phyloP scores from a whole-genome alignment of 2,888 invertebrate species.

The Phortica okadai region DNA sequence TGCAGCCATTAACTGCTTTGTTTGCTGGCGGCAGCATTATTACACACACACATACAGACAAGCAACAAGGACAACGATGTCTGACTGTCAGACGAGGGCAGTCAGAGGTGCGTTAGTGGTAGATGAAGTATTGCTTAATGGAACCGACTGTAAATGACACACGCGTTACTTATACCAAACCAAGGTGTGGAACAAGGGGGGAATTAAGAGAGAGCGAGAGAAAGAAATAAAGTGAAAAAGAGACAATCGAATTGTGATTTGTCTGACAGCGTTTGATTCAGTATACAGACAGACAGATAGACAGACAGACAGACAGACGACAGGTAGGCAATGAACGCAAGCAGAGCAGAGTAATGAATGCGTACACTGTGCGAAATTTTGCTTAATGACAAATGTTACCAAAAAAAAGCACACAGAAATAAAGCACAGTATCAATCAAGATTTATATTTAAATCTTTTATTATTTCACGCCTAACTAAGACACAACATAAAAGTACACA shows the following conservation, averaged over 20 bases:
- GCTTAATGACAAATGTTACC: no score
- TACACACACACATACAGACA: not conserved
- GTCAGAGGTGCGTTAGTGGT: not conserved
- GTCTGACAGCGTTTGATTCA: slow-evolving; percentile 27
- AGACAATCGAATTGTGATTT: slow-evolving; percentile 70
- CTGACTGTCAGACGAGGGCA: not conserved
- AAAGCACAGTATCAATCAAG: no score
- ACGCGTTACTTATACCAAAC: slow-evolving; percentile 42
- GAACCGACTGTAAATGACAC: slow-evolving; percentile 65
- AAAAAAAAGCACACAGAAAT: no score
- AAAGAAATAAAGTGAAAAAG: slow-evolving; percentile 23
- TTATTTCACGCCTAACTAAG: no score
- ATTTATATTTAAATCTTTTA: no score
- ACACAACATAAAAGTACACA: no score
- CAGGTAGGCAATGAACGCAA: no score
- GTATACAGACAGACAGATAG: no score
- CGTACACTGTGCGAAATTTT: no score
- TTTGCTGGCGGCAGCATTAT: slow-evolving; percentile 23
- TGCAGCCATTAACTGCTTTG: slow-evolving; percentile 55
- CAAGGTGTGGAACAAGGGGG: no score
- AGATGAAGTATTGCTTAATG: not conserved
- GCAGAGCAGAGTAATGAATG: no score
- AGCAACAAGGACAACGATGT: not conserved
- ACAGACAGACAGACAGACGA: no score
- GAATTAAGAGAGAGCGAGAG: not conserved